A percentile compares a stretch with the other conserved stretches of the same genome.
Conservation (phyloP, 2,113 vertebrate genomes). For the Pygoscelis antarcticus region DNA sequence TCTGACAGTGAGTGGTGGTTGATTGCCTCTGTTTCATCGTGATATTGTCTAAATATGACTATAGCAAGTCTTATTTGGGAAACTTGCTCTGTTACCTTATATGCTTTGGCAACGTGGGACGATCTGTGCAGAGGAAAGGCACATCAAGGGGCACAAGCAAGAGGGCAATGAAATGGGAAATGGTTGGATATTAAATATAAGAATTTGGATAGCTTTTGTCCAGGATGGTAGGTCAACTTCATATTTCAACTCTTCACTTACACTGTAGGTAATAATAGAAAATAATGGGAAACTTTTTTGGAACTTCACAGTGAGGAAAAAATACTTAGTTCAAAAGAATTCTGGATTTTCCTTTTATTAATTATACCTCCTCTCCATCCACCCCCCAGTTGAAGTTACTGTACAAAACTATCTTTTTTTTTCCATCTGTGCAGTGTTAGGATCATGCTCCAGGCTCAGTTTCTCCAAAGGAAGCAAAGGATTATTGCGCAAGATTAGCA, state of each 20-base stretch:
- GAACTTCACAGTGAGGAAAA: not conserved
- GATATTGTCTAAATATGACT: not conserved
- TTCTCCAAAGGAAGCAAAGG: not conserved
- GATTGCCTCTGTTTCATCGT: not conserved
- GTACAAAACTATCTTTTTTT: not conserved
- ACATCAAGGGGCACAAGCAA: not conserved
- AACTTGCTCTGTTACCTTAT: not conserved
- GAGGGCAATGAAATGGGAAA: not conserved
- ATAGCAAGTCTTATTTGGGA: not conserved
- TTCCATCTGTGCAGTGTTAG: not conserved
- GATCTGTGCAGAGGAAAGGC: not conserved
- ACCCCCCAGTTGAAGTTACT: not conserved
- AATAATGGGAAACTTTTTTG: not conserved
- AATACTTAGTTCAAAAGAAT: not conserved
- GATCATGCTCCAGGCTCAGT: not conserved
- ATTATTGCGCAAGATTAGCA: not conserved
- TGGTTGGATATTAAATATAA: not conserved
- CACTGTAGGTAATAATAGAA: not conserved
- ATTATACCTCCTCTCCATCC: not conserved
- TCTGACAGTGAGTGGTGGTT: not conserved
- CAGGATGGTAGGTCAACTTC: not conserved
- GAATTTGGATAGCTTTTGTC: not conserved
- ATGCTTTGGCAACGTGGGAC: not conserved
- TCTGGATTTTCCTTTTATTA: not conserved
- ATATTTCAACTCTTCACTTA: not conserved